phyloP scores from a whole-genome alignment of 2,797 vertebrate species.

The Dipus sagitta region DNA sequence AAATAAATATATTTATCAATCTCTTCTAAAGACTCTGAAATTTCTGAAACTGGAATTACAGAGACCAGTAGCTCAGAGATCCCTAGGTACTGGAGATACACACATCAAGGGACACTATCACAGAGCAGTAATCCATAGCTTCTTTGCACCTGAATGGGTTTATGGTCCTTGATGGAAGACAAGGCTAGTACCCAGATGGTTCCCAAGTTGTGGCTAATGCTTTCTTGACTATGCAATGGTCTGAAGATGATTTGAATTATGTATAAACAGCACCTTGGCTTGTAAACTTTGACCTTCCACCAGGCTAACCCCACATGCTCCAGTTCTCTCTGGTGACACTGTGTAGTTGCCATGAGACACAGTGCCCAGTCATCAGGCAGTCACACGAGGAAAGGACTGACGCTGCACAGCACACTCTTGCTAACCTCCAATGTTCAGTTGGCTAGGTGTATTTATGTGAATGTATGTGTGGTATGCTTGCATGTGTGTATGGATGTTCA shows the following conservation, averaged over 20 bases:
- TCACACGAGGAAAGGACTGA: too few relatives aligned
- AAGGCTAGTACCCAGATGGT: neutral
- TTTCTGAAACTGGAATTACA: neutral
- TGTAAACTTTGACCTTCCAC: neutral
- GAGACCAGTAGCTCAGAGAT: neutral
- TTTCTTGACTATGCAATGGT: neutral
- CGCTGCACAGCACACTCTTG: neutral
- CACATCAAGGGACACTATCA: neutral
- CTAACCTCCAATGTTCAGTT: neutral
- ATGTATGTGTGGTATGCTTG: too few relatives aligned
- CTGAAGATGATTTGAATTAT: neutral
- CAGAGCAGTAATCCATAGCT: fast-evolving
- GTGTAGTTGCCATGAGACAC: neutral
- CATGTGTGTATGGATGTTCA: too few relatives aligned
- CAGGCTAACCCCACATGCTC: neutral
- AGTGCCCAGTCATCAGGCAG: neutral
- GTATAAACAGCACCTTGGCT: neutral
- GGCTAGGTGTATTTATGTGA: neutral
- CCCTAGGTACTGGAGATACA: neutral
- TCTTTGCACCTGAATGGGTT: neutral
- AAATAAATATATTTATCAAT: neutral
- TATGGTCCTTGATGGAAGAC: neutral
- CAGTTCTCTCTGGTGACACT: neutral
- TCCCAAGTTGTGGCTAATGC: neutral
- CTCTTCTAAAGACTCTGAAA: neutral